phyloP scores from a whole-genome alignment of 2,113 vertebrate genomes.

The Malurus melanocephalus region DNA sequence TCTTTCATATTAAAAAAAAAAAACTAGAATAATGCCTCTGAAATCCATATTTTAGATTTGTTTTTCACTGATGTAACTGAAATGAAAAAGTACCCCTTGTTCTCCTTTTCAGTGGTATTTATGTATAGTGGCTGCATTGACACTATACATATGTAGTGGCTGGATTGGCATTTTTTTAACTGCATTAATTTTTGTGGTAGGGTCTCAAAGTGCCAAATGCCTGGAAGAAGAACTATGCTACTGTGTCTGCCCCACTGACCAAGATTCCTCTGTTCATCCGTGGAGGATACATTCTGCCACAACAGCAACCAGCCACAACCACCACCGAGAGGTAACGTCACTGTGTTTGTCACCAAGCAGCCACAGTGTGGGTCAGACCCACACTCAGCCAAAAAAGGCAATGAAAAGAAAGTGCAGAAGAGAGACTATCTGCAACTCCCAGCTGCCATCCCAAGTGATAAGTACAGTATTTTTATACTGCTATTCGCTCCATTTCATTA shows the following conservation, averaged over 20 bases:
- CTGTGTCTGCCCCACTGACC: conserved; percentile 10
- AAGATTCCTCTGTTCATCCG: conserved; percentile 56
- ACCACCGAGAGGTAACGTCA: conserved; percentile 9
- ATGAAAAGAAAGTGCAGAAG: neutral
- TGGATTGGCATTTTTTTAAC: neutral
- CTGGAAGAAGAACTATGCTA: conserved; percentile 13
- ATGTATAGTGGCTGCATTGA: neutral
- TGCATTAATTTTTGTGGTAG: neutral
- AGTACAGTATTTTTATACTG: neutral
- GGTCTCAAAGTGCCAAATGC: neutral
- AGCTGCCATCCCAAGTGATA: neutral
- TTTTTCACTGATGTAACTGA: neutral
- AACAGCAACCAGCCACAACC: conserved; percentile 27
- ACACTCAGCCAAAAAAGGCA: neutral
- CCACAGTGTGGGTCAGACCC: fast-evolving
- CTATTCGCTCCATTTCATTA: neutral
- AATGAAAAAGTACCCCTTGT: neutral
- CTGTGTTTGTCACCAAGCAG: neutral
- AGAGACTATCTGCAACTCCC: neutral
- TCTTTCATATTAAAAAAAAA: neutral
- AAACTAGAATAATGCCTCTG: neutral
- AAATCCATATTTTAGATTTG: neutral
- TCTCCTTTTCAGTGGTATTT: neutral
- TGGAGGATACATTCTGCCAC: conserved; percentile 49
- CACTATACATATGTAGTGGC: neutral